phyloP scores from a whole-genome alignment of 2,113 vertebrate species.

The Fregetta grallaria region DNA sequence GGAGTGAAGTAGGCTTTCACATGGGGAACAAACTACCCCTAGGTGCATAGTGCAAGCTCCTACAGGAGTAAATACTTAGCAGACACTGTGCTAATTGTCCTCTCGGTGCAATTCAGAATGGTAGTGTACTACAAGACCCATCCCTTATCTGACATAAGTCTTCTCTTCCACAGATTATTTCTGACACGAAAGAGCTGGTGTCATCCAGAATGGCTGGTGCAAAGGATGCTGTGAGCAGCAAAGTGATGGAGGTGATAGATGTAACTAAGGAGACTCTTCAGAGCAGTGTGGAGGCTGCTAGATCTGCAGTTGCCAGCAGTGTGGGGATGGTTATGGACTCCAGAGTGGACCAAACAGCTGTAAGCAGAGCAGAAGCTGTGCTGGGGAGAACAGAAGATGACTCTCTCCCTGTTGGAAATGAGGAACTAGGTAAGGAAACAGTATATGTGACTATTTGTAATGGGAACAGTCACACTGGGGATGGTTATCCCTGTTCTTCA shows the following conservation, averaged over 20 bases:
- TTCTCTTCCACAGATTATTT: conserved; percentile 72
- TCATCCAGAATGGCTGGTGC: conserved; percentile 69
- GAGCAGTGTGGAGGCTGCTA: conserved; percentile 77
- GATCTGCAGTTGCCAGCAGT: conserved; percentile 59
- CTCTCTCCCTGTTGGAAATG: conserved; percentile 80
- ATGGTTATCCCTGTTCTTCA: not conserved
- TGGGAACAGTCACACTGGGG: not conserved
- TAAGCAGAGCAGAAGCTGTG: conserved; percentile 70
- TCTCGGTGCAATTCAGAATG: not conserved
- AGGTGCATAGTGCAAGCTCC: not conserved
- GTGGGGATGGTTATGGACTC: conserved; percentile 67
- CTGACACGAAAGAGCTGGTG: conserved; percentile 74
- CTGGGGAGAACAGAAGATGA: conserved; percentile 75
- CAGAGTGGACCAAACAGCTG: conserved; percentile 71
- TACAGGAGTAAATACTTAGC: not conserved
- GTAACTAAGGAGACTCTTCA: conserved; percentile 65
- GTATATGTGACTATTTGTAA: fast-evolving
- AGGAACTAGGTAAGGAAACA: conserved; percentile 79
- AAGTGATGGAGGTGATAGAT: conserved; percentile 34
- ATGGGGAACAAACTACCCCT: not conserved
- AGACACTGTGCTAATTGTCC: not conserved
- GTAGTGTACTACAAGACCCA: fast-evolving
- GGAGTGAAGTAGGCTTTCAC: not conserved
- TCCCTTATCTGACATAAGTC: not conserved
- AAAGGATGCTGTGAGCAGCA: conserved; percentile 72